Evolutionary conservation across 2,888 invertebrate species (phyloP).

Genomic region (Oscheius sp.): DNA sequence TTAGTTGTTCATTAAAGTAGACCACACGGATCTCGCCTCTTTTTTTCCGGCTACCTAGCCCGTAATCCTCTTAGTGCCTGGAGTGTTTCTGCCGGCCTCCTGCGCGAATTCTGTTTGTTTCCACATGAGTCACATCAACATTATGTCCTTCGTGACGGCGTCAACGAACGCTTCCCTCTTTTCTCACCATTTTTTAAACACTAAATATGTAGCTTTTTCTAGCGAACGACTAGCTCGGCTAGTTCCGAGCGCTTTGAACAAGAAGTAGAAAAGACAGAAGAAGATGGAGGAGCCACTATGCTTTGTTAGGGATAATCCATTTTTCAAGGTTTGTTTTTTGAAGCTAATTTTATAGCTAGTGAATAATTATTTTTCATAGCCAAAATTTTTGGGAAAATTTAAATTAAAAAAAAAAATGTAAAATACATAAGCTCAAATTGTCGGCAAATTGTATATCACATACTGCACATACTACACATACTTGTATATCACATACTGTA

Average conservation of each 20-base stretch:
- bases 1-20: not conserved
- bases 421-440: no score
- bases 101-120: slow-evolving; percentile 20
- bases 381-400: not conserved
- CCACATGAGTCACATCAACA: slow-evolving; percentile 25
- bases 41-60: not conserved
- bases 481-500: no score
- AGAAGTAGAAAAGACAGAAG: no score
- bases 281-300: slow-evolving; percentile 32
- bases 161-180: not conserved
- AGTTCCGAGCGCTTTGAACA: slow-evolving; percentile 21
- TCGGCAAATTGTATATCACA: no score
- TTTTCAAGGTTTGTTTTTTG: slow-evolving; percentile 24
- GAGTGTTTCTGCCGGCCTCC: slow-evolving; percentile 19
- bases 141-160: slow-evolving; percentile 8
- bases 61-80: slow-evolving; percentile 25
- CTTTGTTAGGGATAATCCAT: slow-evolving; percentile 30
- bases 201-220: slow-evolving; percentile 6
- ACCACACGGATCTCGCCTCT: not conserved
- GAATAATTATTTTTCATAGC: no score
- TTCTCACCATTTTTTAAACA: not conserved
- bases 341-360: no score
- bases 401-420: not conserved
- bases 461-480: no score
- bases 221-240: slow-evolving; percentile 24